Percentiles rank a stretch among this genome's conserved stretches.
phyloP scores from a whole-genome alignment of 2,113 vertebrate genomes.

The Maccullochella peelii region DNA sequence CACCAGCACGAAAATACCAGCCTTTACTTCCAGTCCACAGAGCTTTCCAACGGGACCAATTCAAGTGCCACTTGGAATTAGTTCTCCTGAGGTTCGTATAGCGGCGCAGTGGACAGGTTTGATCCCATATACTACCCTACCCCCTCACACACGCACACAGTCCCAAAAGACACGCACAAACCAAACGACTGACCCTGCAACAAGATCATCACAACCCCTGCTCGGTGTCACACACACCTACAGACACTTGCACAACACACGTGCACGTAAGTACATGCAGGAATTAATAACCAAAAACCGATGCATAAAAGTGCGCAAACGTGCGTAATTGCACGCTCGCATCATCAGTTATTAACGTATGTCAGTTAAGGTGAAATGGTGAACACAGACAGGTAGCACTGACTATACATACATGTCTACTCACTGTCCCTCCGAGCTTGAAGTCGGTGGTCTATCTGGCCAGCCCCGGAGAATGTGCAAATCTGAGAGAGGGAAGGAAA shows the following conservation, averaged over 20 bases:
- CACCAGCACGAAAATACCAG: slow-evolving; percentile 89
- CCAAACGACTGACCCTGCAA: slow-evolving; percentile 54
- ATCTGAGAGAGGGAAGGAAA: slow-evolving; percentile 83
- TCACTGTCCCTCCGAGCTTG: slow-evolving; percentile 63
- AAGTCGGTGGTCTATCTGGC: slow-evolving; percentile 54
- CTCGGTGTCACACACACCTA: slow-evolving; percentile 44
- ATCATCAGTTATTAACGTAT: neutral
- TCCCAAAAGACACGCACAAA: slow-evolving; percentile 43
- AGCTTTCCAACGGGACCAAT: slow-evolving; percentile 89
- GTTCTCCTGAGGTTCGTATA: slow-evolving; percentile 84
- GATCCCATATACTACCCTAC: slow-evolving; percentile 74
- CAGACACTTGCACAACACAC: slow-evolving; percentile 18
- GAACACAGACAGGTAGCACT: slow-evolving; percentile 33
- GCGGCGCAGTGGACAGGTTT: slow-evolving; percentile 88
- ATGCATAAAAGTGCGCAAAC: slow-evolving; percentile 31
- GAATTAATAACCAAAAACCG: neutral
- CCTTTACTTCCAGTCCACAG: slow-evolving; percentile 91
- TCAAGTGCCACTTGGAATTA: slow-evolving; percentile 92
- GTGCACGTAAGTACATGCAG: neutral
- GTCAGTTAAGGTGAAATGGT: slow-evolving; percentile 9
- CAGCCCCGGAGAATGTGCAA: slow-evolving; percentile 92
- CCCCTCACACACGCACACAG: slow-evolving; percentile 33
- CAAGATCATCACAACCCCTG: slow-evolving; percentile 53
- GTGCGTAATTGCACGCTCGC: slow-evolving; percentile 29
- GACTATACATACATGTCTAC: slow-evolving; percentile 54